Evolutionary conservation across 2,797 vertebrate genomes (phyloP).

Genomic region (Trematomus bernacchii): DNA sequence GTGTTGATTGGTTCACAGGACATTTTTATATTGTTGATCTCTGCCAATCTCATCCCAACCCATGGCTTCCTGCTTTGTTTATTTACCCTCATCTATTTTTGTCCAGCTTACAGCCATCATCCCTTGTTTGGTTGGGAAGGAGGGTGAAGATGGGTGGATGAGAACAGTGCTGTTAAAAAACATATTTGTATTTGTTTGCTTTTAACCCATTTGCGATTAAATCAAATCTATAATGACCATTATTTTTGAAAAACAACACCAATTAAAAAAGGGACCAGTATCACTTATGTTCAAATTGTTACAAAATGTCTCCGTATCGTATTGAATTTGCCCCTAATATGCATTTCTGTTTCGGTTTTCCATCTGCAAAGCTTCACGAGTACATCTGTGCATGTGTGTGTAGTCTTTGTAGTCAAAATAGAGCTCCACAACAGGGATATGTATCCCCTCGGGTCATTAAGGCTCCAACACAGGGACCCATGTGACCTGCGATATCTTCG

Average conservation of each 20-base stretch:
- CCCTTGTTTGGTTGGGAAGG: constrained; percentile 40
- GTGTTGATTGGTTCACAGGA: constrained; percentile 44
- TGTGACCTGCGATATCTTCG: constrained; percentile 52
- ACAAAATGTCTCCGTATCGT: too few species aligned
- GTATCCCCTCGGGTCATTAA: constrained; percentile 59
- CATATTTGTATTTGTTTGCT: too few species aligned
- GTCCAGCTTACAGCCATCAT: constrained; percentile 29
- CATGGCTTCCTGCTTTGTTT: constrained; percentile 62
- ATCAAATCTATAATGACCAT: too few species aligned
- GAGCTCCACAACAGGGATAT: constrained; percentile 70
- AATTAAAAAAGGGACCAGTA: too few species aligned
- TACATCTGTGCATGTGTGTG: constrained; percentile 20
- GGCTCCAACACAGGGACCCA: constrained; percentile 55
- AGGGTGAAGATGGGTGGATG: constrained; percentile 38
- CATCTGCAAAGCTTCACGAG: constrained; percentile 24
- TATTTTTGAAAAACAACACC: too few species aligned
- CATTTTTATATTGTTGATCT: constrained; percentile 68
- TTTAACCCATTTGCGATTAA: too few species aligned
- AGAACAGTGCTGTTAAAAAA: constrained; percentile 1
- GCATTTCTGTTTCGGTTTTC: constrained; percentile 43
- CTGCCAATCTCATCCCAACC: constrained; percentile 39
- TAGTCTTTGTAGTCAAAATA: constrained; percentile 36
- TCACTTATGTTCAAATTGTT: too few species aligned
- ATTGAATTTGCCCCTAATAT: neutral
- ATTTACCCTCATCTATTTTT: constrained; percentile 72